phyloP scores from a whole-genome alignment of 2,888 invertebrate species.

The Lobophora halterata region DNA sequence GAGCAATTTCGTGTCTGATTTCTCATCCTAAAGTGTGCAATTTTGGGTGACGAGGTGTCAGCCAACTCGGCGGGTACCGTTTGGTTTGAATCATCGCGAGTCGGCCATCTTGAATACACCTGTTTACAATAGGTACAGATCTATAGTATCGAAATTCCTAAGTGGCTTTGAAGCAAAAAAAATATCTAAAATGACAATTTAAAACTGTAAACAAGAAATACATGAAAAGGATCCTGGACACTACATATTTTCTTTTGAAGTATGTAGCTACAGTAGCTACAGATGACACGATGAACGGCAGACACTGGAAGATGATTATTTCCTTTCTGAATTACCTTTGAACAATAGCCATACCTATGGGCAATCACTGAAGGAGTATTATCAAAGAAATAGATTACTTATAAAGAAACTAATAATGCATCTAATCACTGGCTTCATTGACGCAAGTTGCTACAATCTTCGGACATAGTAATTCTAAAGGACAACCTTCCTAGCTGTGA shows the following conservation, averaged over 20 bases:
- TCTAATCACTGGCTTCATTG: slow-evolving; percentile 1
- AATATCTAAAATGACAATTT: too few relatives aligned
- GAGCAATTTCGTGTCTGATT: slow-evolving; percentile 77
- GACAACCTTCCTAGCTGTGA: too few relatives aligned
- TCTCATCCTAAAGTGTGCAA: slow-evolving; percentile 75
- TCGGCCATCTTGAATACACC: slow-evolving; percentile 20
- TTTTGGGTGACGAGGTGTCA: slow-evolving; percentile 60
- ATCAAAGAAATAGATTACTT: slow-evolving; percentile 50
- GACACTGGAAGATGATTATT: slow-evolving; percentile 9
- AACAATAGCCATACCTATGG: slow-evolving; percentile 48
- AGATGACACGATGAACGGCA: too few relatives aligned
- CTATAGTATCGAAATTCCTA: too few relatives aligned
- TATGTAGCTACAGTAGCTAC: too few relatives aligned
- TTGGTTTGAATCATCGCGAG: slow-evolving; percentile 28
- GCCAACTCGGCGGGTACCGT: slow-evolving; percentile 39
- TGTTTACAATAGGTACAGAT: too few relatives aligned
- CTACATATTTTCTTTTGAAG: too few relatives aligned
- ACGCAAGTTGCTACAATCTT: neutral
- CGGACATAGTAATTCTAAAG: too few relatives aligned
- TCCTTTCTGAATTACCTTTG: slow-evolving; percentile 23
- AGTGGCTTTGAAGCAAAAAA: slow-evolving; percentile 10
- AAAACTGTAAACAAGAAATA: too few relatives aligned
- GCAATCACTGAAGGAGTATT: slow-evolving; percentile 44
- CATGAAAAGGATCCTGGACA: too few relatives aligned
- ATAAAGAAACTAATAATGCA: slow-evolving; percentile 22